Evolutionary conservation across 2,888 invertebrate species (phyloP), one percentile per base, ranked within the genome.

Genomic region (Tanaodytes sp.): DNA sequence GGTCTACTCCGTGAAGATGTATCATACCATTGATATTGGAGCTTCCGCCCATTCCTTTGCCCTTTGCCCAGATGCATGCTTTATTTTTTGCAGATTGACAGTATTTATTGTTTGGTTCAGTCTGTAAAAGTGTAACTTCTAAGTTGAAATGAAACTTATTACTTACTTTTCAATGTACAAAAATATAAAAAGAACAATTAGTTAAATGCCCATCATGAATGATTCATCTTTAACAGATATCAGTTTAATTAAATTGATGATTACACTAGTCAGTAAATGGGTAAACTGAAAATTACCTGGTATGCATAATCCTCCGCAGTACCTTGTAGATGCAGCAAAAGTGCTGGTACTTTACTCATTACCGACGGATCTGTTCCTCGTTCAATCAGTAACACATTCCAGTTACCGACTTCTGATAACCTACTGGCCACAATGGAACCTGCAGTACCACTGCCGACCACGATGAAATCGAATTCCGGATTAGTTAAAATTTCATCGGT

Each of bases 21-120:
- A 91, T 63, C 90, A 92, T 90, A 14, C 86, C 89, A 80, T 92
- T 92, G 1, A 91, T 86, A 0, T 86, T 85, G 14, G 90, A 90
- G 2, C 88, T 86, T 0, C 92, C 93, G 0, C 93, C 93, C 16
- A 90, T 82, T 11, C 88, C 88, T 79, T 91, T 90, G 0, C 90
- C 90, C 15, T 89, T 85, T 0, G 88, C 87, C 88, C 88, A 90
- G 45, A 80, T 82, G 74, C 89, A 89, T 4, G 74, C 52, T 27
- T 81, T 80, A 2, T 82, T 75, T n/a, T 75, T 79, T 39, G 80
- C 75, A 2, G 85, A 82, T 30, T 82, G 76, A 58, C 87, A 87
- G n/a, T 81, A 79, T 2, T 59, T 46, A 30, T 73, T 73, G 5
- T 79, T 69, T 27, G 86, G 87, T 71, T 89, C 88, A 0, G 62